These are phyloP conservation scores for Tinea trinotella DNA, from an alignment of 2,888 invertebrate genomes.

Conservation along the genomic window DNA sequence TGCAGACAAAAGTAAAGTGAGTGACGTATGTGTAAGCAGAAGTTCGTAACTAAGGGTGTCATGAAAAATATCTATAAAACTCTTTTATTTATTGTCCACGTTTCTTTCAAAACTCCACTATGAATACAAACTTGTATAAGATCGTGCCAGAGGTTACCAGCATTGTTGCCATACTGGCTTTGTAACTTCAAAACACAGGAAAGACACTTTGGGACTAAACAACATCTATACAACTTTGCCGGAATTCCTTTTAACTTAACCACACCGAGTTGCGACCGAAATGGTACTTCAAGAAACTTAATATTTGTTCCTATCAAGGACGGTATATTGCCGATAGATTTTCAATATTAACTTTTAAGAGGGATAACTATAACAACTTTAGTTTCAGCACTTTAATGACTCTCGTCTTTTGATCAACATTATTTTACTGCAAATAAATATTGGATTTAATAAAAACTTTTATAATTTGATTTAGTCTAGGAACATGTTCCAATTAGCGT, in stretches of 20 bases:
- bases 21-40: not conserved
- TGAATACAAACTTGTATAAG: conserved; percentile 1
- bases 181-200: conserved; percentile 20
- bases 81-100: not conserved
- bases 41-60: conserved; percentile 7
- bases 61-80: conserved; percentile 8
- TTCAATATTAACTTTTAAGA: not conserved
- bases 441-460: too few species aligned
- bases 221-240: not conserved
- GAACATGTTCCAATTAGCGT: too few species aligned
- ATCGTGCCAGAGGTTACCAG: conserved; percentile 9
- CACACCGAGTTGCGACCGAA: conserved; percentile 15
- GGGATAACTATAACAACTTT: not conserved
- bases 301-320: conserved; percentile 8
- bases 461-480: too few species aligned
- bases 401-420: too few species aligned
- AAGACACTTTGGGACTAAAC: conserved; percentile 19
- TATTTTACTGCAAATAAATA: too few species aligned
- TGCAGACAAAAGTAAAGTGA: not conserved
- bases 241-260: conserved; percentile 18
- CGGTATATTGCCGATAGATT: not conserved
- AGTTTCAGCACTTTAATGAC: not conserved
- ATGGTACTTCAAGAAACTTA: conserved; percentile 6
- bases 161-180: conserved; percentile 16
- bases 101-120: conserved; percentile 1